Evolutionary conservation across 35 echinoderm and acorn worm genomes (phyloP).

Genomic region (Ophiothrix spiculata): DNA sequence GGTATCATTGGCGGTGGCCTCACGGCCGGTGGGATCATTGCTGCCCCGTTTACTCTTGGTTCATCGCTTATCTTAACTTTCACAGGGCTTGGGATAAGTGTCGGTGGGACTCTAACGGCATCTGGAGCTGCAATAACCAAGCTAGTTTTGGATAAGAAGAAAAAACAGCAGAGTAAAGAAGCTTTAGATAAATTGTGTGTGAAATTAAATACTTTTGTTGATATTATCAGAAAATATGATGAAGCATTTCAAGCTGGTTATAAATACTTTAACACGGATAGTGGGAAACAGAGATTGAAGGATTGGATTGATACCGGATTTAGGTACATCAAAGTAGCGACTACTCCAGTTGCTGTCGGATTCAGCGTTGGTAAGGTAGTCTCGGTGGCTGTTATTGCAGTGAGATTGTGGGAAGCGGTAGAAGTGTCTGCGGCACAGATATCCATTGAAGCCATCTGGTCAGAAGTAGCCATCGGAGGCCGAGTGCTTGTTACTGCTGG

Average conservation of each 20-base stretch:
- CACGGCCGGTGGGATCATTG: neutral
- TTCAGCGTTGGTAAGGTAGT: neutral
- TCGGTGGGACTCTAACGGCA: neutral
- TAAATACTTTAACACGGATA: neutral
- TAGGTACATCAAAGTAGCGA: neutral
- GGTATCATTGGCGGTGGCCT: neutral
- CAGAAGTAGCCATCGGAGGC: neutral
- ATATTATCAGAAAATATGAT: slow-evolving; percentile 7
- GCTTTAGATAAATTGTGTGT: neutral
- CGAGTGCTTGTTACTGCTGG: neutral
- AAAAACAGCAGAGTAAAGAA: neutral
- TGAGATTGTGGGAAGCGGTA: neutral
- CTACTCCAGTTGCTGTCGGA: neutral
- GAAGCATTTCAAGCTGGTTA: neutral
- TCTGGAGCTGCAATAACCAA: neutral
- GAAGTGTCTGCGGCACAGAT: neutral
- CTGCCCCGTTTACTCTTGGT: neutral
- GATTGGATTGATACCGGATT: neutral
- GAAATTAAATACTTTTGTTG: neutral
- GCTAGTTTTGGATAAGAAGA: neutral
- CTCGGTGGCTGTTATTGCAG: neutral
- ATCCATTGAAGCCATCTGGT: slow-evolving; percentile 1
- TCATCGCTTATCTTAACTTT: neutral
- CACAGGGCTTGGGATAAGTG: neutral
- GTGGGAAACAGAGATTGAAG: neutral